Base-by-base conservation (phyloP, 30 jellyfish, hydroid and myxozoan species). In the Chironex yamaguchii region DNA sequence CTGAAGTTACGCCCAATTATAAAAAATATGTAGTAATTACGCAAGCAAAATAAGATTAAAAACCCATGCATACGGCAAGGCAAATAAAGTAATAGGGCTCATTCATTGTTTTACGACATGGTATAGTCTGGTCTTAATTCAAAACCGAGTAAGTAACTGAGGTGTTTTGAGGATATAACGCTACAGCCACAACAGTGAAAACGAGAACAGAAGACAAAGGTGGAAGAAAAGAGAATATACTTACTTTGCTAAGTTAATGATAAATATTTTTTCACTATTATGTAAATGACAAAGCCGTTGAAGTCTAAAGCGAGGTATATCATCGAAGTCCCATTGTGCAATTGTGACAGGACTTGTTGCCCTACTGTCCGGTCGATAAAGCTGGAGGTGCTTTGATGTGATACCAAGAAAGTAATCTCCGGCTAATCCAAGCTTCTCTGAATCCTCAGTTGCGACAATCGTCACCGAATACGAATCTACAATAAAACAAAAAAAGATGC, bases 181-280 rank as follows among this genome's bases (percentile, higher is more conserved):
- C n/a, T 58, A 58, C 26, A 58, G 24, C 26, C 12, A 22, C 73
- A 6, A 22, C 24, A 13, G 12, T 58, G 81, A 67, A 4, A 67
- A 6, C 71, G 30, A 32, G 32, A 70, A 26, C 4, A 29, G 36
- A 70, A 17, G 2, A 74, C n/a, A n/a, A n/a, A n/a, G n/a, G n/a
- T n/a, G 22, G 17, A 42, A n/a, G 89, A 49, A 25, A 20, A 3
- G 36, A 3, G 63, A 32, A 0, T 0, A 24, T 36, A 67, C 88
- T 23, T 64, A 93, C 98, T 96, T 88, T 30, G 98, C 98, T 12
- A 93, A 88, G 34, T 93, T 93, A 34, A 93, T 85, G 67, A 89
- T 93, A 51, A 93, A 93, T 0, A 93, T 93, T 76, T 93, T 93
- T 62, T 93, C 98, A 1, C 97, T 89, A 36, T 93, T 96, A 69